Base-by-base conservation (phyloP, 2,113 vertebrate species). In the Rostratula benghalensis region DNA sequence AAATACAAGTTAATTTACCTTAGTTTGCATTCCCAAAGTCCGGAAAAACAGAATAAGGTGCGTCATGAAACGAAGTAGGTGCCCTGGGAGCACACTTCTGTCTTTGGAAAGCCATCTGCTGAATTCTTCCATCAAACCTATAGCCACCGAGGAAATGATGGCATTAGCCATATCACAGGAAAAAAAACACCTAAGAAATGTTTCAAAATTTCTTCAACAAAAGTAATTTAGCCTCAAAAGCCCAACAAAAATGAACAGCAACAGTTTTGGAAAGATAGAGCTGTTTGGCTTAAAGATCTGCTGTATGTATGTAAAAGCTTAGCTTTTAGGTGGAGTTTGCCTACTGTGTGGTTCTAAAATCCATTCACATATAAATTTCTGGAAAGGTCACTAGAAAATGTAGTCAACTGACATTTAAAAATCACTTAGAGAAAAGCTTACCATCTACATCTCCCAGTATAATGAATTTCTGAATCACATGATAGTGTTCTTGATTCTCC, bases 401-500 rank as follows among this genome's bases (percentile, higher is more conserved):
- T 41, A 80, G 87, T 50, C 43, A 83, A 22, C 5, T 92, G 60
- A 93, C 80, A 67, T 86, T 48, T 89, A 86, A 88, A 82, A 93
- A 77, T 60, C 45, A 91, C 59, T 87, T 37, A 16, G 33, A 87
- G 41, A 83, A 95, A 91, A 95, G 65, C 97, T 98, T 96, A 99
- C 99, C 99, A 84, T 99, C 99, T 78, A 99, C 98, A 91, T 99
- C 99, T 96, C 98, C 99, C 67, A 99, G 97, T 96, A 99, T 99
- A 97, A 99, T 97, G 92, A 98, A 99, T 97, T 99, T 99, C 97
- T 99, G 99, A 97, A 99, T 99, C 90, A 99, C 54, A 61, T 99
- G 99, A 91, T 99, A 99, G 94, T 99, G 99, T 71, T 99, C 99
- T 93, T 97, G 98, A 59, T 98, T 99, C 94, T 99, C 99, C 90